Percentiles rank a stretch among this genome's conserved stretches.
phyloP scores from a whole-genome alignment of 1,140 invertebrate genomes.

The Lamellibrachia luymesi region DNA sequence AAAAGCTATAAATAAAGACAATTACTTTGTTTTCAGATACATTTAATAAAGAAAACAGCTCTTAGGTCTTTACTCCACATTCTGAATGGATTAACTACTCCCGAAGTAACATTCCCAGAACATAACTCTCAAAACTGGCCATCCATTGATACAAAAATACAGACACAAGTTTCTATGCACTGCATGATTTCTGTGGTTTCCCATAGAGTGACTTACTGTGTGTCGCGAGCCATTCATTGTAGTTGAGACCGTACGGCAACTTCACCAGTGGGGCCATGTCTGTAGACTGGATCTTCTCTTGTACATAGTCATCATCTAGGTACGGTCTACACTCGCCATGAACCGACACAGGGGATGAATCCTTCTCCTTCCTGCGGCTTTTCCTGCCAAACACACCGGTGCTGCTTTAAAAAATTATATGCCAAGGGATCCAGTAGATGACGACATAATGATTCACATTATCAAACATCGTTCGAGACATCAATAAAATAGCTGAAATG shows the following conservation, averaged over 20 bases:
- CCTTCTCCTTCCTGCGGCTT: constrained; percentile 93
- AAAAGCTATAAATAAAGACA: too few relatives aligned
- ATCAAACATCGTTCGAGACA: neutral
- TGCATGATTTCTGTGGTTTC: neutral
- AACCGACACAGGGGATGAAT: constrained; percentile 67
- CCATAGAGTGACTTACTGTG: constrained; percentile 74
- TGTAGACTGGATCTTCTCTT: constrained; percentile 87
- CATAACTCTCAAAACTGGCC: too few relatives aligned
- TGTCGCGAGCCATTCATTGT: constrained; percentile 97
- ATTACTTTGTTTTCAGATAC: too few relatives aligned
- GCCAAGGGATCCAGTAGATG: neutral
- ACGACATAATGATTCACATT: neutral
- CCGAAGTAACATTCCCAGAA: too few relatives aligned
- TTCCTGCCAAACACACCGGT: constrained; percentile 70
- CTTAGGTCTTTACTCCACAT: too few relatives aligned
- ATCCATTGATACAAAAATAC: too few relatives aligned
- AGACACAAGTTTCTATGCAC: too few relatives aligned
- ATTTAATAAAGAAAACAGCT: too few relatives aligned
- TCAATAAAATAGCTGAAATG: neutral
- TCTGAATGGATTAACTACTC: too few relatives aligned
- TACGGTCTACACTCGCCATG: constrained; percentile 90
- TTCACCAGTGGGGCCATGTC: constrained; percentile 90
- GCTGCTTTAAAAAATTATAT: neutral
- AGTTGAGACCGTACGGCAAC: constrained; percentile 88
- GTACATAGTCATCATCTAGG: constrained; percentile 81